phyloP scores from a whole-genome alignment of 2,888 invertebrate genomes.

The Dichetophora obliterata region DNA sequence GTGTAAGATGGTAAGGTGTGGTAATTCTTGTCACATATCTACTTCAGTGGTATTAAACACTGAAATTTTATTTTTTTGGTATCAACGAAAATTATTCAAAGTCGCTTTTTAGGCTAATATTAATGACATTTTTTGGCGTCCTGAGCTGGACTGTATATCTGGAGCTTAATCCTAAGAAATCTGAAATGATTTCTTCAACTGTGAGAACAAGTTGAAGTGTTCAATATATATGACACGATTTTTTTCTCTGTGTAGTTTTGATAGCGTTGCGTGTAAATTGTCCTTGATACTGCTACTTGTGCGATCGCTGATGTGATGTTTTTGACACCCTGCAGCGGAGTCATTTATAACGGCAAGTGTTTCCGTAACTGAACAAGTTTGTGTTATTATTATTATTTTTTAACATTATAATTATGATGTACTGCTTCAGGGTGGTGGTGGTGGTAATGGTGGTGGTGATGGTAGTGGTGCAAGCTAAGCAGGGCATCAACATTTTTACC shows the following conservation, averaged over 20 bases:
- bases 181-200: not conserved
- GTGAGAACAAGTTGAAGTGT: no score
- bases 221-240: no score
- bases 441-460: no score
- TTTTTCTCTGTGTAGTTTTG: no score
- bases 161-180: not conserved
- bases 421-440: slow-evolving; percentile 19
- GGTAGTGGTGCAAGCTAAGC: not conserved
- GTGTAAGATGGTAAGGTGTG: not conserved
- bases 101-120: no score
- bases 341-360: slow-evolving; percentile 39
- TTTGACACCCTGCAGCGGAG: slow-evolving; percentile 39
- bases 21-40: no score
- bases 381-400: not conserved
- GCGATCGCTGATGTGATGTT: slow-evolving; percentile 40
- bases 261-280: not conserved
- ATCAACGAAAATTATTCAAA: no score
- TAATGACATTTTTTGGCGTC: no score
- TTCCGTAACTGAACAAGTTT: not conserved
- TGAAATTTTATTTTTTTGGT: no score
- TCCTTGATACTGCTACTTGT: slow-evolving; percentile 32
- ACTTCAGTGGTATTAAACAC: no score
- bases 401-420: slow-evolving; percentile 30
- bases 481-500: not conserved
- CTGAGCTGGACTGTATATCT: no score